These are phyloP conservation scores for Piliocolobus tephrosceles DNA, from an alignment of 2,113 vertebrate species.

Conservation along the genomic window DNA sequence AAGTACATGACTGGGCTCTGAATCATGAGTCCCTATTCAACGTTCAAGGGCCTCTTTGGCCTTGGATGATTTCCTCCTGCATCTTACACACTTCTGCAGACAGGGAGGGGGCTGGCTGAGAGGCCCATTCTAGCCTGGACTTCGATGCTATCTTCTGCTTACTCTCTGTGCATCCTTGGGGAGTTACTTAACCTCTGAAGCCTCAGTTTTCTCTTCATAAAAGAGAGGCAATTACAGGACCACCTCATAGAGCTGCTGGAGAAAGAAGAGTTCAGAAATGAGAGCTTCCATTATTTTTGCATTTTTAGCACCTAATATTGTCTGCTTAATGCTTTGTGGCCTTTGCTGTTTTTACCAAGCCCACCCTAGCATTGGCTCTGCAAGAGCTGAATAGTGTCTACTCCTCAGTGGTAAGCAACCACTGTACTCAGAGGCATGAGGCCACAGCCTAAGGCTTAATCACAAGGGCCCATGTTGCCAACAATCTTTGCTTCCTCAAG, in stretches of 20 bases:
- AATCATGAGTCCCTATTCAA: background rate
- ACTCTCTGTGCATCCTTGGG: background rate
- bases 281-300: background rate
- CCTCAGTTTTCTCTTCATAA: background rate
- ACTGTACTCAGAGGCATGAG: accelerated
- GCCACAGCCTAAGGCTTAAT: too few species aligned
- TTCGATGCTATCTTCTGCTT: background rate
- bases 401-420: background rate
- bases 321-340: background rate
- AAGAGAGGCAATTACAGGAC: background rate
- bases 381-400: background rate
- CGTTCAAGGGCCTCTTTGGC: background rate
- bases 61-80: background rate
- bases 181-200: background rate
- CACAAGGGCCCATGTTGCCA: background rate
- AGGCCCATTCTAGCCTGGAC: background rate
- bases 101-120: background rate
- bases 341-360: too few species aligned
- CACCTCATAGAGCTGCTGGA: background rate
- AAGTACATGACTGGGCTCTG: background rate
- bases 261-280: background rate
- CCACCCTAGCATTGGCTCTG: background rate
- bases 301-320: background rate
- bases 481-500: background rate
- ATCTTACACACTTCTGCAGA: background rate